phyloP scores from a whole-genome alignment of 2,797 vertebrate species.

The Pogoniulus pusillus region DNA sequence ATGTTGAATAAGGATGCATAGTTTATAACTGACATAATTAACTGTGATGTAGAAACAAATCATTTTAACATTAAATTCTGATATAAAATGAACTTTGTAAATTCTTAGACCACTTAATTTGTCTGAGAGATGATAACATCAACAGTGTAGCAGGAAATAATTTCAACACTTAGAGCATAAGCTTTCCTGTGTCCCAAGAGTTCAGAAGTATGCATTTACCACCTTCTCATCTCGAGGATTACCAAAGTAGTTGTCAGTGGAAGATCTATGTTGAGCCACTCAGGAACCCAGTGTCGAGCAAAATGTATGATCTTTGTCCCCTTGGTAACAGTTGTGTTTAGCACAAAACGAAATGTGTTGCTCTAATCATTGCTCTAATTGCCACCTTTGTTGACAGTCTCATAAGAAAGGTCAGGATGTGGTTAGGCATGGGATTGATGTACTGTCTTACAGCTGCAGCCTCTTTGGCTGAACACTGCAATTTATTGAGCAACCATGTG shows the following conservation, averaged over 20 bases:
- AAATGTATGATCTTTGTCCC: constrained; percentile 26
- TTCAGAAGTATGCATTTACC: not conserved
- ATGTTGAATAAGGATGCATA: not conserved
- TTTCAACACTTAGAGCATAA: not conserved
- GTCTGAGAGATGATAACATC: not conserved
- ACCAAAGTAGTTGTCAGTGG: not conserved
- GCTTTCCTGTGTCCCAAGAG: not conserved
- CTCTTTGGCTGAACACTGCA: not conserved
- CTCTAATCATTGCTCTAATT: constrained; percentile 51
- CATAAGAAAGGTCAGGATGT: constrained; percentile 24
- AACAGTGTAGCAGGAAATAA: not conserved
- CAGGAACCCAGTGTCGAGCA: not conserved
- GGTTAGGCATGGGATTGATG: not conserved
- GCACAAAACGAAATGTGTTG: constrained; percentile 7
- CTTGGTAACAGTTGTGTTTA: constrained; percentile 39
- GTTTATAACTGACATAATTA: not conserved
- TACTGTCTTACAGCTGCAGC: not conserved
- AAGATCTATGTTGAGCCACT: not conserved
- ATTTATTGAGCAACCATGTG: not conserved
- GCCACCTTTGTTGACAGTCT: constrained; percentile 38
- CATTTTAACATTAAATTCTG: not conserved
- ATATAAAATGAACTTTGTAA: not conserved
- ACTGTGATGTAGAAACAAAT: not conserved
- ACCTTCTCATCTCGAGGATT: not conserved
- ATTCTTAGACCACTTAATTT: not conserved